Conservation (phyloP, 2,888 invertebrate species). For the Oxyscelio sp. region DNA sequence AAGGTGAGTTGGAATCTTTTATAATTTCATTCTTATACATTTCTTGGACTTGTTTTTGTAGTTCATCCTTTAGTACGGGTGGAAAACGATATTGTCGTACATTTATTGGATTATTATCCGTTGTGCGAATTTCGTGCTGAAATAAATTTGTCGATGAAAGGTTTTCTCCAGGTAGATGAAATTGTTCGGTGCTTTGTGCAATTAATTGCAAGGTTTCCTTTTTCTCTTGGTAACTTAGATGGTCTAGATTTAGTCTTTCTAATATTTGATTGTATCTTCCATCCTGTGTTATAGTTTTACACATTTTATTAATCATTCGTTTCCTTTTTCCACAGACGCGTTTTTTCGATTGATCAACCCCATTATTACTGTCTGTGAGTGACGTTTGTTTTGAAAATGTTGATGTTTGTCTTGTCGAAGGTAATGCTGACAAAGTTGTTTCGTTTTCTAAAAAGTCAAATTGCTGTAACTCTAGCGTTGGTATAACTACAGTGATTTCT, state of each 20-base stretch:
- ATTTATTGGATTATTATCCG: conserved; percentile 9
- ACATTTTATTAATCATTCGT: too few relatives aligned
- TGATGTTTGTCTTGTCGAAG: too few relatives aligned
- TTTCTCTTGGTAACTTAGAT: conserved; percentile 9
- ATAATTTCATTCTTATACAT: conserved; percentile 1
- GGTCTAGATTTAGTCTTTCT: conserved; percentile 2
- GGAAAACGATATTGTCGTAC: conserved; percentile 19
- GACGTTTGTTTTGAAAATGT: too few relatives aligned
- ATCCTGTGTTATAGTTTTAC: too few relatives aligned
- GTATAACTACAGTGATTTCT: too few relatives aligned
- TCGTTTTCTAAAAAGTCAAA: too few relatives aligned
- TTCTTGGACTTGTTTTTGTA: neutral
- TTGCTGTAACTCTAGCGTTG: neutral
- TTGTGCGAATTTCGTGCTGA: conserved; percentile 9
- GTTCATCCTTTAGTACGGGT: conserved; percentile 1
- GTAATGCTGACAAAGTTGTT: too few relatives aligned
- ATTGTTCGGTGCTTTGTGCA: neutral
- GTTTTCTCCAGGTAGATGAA: conserved; percentile 17
- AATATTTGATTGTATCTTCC: neutral
- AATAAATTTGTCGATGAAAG: neutral
- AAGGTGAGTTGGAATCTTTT: conserved; percentile 8
- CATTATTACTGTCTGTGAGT: too few relatives aligned
- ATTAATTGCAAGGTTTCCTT: neutral
- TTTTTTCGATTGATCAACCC: too few relatives aligned
- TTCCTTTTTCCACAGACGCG: too few relatives aligned